Base-by-base conservation (phyloP, 2,888 invertebrate genomes). In the Callimorpha dominula region DNA sequence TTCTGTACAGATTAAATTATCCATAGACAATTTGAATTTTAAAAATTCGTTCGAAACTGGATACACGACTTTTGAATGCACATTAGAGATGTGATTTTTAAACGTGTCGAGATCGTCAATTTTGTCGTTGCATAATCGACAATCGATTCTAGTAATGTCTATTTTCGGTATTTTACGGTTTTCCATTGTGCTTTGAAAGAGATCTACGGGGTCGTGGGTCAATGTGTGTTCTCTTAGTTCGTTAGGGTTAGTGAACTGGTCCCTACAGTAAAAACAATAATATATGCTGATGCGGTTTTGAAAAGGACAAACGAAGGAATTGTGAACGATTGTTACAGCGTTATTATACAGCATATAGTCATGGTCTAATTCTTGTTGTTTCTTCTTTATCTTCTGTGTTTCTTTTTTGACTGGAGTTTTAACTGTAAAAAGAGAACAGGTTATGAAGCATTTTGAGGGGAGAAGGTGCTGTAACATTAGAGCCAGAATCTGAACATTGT, bases 231-330 rank as follows among this genome's bases (percentile, higher is more conserved):
- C 92, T 12, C 95, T 79, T 0, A 95, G 72, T 72, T 95, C 95
- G 0, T 79, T 87, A 0, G 95, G 94, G 57, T 94, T 93, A 0
- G 93, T 93, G 81, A 94, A 95, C 17, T 94, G 94, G 17, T 94
- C 94, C 31, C 91, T 87, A 75, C 95, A 95, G 57, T 95, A 95
- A 42, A 90, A 93, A 68, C 95, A 95, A 57, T 95, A 95, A 72
- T 94, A 95, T 68, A 93, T 93, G 71, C 93, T 94, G 46, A 94
- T 92, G 43, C 93, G 79, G 54, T 92, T 94, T 43, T 89, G 89
- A 75, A 94, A 94, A 0, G 95, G 95, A 63, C 93, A 94, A 9
- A 94, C 92, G 40, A 88, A 95, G 0, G 95, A 95, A 64, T 92
- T 88, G 50, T 92, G 87, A 0, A 93, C 91, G 43, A 95, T 92